Base-by-base conservation (phyloP, 2,797 vertebrate species). In the Nyctalus aviator region DNA sequence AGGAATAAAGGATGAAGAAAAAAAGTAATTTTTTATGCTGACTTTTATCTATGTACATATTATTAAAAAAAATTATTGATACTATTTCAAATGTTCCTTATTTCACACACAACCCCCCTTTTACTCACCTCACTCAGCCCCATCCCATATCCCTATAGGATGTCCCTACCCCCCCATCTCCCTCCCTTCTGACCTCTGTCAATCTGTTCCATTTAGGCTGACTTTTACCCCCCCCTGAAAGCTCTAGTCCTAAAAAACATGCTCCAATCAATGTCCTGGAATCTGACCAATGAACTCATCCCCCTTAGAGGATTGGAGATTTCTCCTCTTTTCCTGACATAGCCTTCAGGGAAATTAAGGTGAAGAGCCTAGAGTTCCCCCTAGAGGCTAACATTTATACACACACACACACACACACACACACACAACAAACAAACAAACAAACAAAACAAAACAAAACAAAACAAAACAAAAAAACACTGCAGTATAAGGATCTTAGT, bases 341-440 rank as follows among this genome's bases (percentile, higher is more conserved):
- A 78, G 25, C 20, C 21, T 78, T 91, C 79, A 88, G 50, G 32
- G 95, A 91, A 91, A 68, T 27, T 35, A 85, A 96, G 93, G 76
- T 21, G 6, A 81, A 93, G 78, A 93, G 30, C 69, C 32, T 94
- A 69, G 95, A 62, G 82, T 77, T 95, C 92, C 92, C 91, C 88
- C 94, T 95, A 95, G 91, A 95, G 96, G 95, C 17, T 62, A 86
- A 35, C 25, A 25, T 32, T 59, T 64, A 48, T 27, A 35, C 3
- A 53, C 41, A 27, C n/a, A n/a, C n/a, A n/a, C n/a, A n/a, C n/a
- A n/a, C n/a, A n/a, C n/a, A n/a, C n/a, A n/a, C n/a, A n/a, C n/a
- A n/a, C n/a, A n/a, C n/a, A n/a, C n/a, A n/a, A n/a, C n/a, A n/a
- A n/a, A n/a, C n/a, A n/a, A n/a, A n/a, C n/a, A n/a, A n/a, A n/a